Evolutionary conservation across 2,113 vertebrate genomes (phyloP).

Genomic region (Lepus timidus): DNA sequence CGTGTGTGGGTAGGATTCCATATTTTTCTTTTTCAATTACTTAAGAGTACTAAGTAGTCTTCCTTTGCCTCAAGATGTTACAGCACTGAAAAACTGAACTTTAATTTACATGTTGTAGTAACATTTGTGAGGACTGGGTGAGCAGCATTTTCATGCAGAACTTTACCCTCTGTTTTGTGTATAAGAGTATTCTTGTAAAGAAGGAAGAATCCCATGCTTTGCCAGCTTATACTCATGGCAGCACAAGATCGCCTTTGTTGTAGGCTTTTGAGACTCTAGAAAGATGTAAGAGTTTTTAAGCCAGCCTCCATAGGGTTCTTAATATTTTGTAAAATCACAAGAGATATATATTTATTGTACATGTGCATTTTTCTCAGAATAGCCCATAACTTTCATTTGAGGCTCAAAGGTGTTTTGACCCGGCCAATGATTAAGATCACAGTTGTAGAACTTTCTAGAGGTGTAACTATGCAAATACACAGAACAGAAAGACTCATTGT

Average conservation of each 20-base stretch:
- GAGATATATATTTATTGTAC: not conserved
- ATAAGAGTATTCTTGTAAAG: not conserved
- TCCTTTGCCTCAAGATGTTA: not conserved
- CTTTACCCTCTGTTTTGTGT: not conserved
- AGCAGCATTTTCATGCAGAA: not conserved
- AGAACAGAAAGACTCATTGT: not conserved
- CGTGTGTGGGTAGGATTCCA: not conserved
- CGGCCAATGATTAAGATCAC: slow-evolving; percentile 27
- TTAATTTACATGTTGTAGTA: not conserved
- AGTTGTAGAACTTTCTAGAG: not conserved
- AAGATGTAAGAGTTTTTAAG: slow-evolving; percentile 15
- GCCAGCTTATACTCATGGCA: not conserved
- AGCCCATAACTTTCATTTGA: not conserved
- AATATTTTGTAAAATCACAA: not conserved
- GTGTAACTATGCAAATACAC: not conserved
- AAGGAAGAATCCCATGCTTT: not conserved
- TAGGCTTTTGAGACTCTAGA: not conserved
- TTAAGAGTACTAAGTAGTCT: not conserved
- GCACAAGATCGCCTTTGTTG: not conserved
- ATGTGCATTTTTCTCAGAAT: not conserved
- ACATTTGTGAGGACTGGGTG: not conserved
- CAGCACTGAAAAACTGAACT: not conserved
- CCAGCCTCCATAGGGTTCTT: not conserved
- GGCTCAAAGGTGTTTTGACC: slow-evolving; percentile 40
- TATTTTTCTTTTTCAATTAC: slow-evolving; percentile 32